Base-by-base conservation (phyloP, 1,140 invertebrate species). In the Callitettix versicolor region DNA sequence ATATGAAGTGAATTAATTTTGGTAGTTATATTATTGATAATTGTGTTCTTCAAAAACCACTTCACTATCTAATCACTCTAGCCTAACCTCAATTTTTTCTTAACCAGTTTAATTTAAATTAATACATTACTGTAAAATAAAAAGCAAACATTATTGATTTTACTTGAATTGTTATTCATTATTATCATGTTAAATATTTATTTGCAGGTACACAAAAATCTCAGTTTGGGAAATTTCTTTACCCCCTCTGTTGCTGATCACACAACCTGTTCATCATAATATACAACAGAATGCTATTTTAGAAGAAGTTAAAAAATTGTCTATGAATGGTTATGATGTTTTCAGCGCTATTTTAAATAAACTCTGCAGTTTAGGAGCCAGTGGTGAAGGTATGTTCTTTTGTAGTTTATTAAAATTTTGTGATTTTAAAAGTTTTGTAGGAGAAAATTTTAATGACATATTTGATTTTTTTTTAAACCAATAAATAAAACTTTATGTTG, bases 211-310 rank as follows among this genome's bases (percentile, higher is more conserved):
- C 61, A 77, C 75, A 0, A 74, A 76, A 2, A 79, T 88, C n/a
- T 76, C 77, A 3, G 72, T 85, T 1, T 81, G 84, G 78, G 86
- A 90, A 65, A 78, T 89, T 14, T 83, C 78, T 0, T 63, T 90
- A 5, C 86, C 87, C 0, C 76, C 82, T 1, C 65, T 78, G 1
- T 63, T 77, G 1, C 74, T 89, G 15, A 65, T 73, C 24, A 69
- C 85, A 15, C 69, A 73, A 24, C 67, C 73, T 20, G 74, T 78
- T 43, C 20, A 43, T 1, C 43, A 49, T 12, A 67, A 71, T 1
- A 72, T 70, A 43, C 69, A 74, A 4, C 71, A 77, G 41, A 59
- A 65, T 1, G 69, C 72, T 24, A 64, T 81, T 3, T 76, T 86
- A 12, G 84, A 86, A 58, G 80, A 85, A 59, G 77, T 86, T 21